Evolutionary conservation across 2,113 vertebrate species (phyloP).

Genomic region (Menidia beryllina): DNA sequence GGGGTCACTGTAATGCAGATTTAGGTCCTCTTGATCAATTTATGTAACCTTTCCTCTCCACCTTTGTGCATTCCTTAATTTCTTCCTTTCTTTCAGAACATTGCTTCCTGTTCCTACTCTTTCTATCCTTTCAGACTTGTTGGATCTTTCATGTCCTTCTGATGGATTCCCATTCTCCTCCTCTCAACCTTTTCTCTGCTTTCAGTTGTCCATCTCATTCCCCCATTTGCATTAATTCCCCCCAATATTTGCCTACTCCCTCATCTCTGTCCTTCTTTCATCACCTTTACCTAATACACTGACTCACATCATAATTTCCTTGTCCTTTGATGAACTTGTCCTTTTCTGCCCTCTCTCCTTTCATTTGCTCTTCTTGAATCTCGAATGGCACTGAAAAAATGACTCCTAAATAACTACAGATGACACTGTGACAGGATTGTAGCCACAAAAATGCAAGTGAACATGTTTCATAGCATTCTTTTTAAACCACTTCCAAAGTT

Average conservation of each 20-base stretch:
- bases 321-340: constrained; percentile 28
- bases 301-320: constrained; percentile 25
- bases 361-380: constrained; percentile 13
- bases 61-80: not conserved
- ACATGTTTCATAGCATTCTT: not conserved
- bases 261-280: constrained; percentile 34
- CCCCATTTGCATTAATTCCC: constrained; percentile 42
- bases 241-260: constrained; percentile 29
- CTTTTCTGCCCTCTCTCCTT: not conserved
- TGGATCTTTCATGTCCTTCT: constrained; percentile 35
- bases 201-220: constrained; percentile 23
- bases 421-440: not conserved
- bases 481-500: too few species aligned
- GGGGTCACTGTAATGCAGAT: constrained; percentile 25
- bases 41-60: too few species aligned
- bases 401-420: constrained; percentile 18
- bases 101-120: constrained; percentile 14
- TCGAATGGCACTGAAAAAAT: constrained; percentile 9
- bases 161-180: constrained; percentile 25
- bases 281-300: constrained; percentile 50
- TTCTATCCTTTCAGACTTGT: constrained; percentile 42
- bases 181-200: constrained; percentile 11
- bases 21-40: constrained; percentile 2
- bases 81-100: not conserved
- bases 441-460: too few species aligned